Base-by-base conservation (phyloP, 2,888 invertebrate genomes). In the Pogonocherus hispidulus region DNA sequence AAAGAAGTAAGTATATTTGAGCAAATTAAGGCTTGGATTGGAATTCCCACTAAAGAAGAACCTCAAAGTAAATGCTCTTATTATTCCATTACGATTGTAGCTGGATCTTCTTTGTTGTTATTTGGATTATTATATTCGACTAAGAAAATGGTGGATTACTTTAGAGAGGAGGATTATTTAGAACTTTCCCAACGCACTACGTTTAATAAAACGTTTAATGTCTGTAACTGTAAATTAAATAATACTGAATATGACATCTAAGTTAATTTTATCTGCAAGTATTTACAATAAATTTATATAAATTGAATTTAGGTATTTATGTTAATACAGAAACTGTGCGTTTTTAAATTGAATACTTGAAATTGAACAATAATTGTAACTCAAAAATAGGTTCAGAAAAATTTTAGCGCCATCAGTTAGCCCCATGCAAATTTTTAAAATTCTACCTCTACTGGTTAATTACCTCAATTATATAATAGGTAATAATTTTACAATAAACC, bases 91-190 rank as follows among this genome's bases (percentile, higher is more conserved):
- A 57, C 69, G 3, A 74, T 78, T 19, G 76, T 76, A 6, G 66
- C 67, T 41, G 67, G 71, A 19, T 68, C 75, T n/a, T 32, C 70
- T 16, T 6, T 70, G 1, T 11, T 75, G 1, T 63, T 74, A 18
- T 14, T 67, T 5, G 64, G 65, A 6, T 22, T 75, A 16, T 16
- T 74, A 2, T 71, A 70, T 20, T 66, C 69, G 1, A 66, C 73
- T 20, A 78, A 75, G 59, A 77, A 72, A 47, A 47, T 75, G 37
- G 67, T 77, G 8, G 76, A 77, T 18, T 75, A 75, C 63, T 69
- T 77, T 9, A 70, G 65, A 60, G 75, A 76, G 63, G 75, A 72
- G 8, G 74, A 76, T 3, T 72, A 72, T 22, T 23, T 56, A 11
- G 66, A 66, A 4, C 41, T 63, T 5, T 49, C 35, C 18, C 49